Percentiles rank a stretch among this genome's conserved stretches.
phyloP scores from a whole-genome alignment of 2,113 vertebrate species.

The Catharus bicknelli region DNA sequence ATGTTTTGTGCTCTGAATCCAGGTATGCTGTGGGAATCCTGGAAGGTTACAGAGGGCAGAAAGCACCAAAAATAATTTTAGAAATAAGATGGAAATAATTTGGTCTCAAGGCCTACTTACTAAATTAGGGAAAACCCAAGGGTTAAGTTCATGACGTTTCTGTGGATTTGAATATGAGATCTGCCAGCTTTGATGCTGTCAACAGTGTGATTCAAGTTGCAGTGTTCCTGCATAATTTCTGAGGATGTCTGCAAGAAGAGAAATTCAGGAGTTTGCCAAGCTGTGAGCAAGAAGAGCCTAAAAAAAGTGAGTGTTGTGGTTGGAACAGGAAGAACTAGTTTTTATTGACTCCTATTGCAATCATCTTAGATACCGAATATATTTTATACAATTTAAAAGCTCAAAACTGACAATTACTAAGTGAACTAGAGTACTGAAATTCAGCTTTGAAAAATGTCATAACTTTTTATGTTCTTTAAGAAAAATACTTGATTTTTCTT shows the following conservation, averaged over 20 bases:
- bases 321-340: neutral
- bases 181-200: neutral
- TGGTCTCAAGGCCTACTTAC: neutral
- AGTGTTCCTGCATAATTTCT: neutral
- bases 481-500: neutral
- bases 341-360: neutral
- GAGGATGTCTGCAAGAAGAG: neutral
- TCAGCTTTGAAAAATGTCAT: neutral
- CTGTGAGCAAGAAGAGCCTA: neutral
- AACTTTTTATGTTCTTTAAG: neutral
- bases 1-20: neutral
- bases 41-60: neutral
- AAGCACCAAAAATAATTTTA: neutral
- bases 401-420: neutral
- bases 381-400: neutral
- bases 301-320: neutral
- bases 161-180: neutral
- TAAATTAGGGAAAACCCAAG: neutral
- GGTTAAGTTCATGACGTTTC: neutral
- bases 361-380: neutral
- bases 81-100: neutral
- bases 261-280: neutral
- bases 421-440: neutral
- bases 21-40: neutral
- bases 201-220: neutral